These are phyloP conservation scores for Agrochola lota DNA, from an alignment of 2,888 invertebrate genomes.

Conservation along the genomic window DNA sequence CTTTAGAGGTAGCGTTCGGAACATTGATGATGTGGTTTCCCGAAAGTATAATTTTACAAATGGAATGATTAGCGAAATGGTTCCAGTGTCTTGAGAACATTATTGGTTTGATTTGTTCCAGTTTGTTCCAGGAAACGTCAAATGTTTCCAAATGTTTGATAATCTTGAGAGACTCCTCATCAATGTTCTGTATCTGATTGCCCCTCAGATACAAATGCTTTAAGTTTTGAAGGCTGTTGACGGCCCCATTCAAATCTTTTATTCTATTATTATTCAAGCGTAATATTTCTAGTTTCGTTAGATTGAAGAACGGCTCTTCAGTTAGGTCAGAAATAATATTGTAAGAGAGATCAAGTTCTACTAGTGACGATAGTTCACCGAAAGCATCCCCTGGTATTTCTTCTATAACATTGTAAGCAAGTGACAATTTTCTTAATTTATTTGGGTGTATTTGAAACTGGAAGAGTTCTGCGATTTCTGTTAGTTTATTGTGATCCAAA, in stretches of 20 bases:
- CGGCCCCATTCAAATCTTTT: constrained; percentile 82
- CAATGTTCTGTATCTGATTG: constrained; percentile 80
- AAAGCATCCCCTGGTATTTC: constrained; percentile 77
- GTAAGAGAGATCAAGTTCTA: constrained; percentile 81
- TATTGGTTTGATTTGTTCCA: constrained; percentile 77
- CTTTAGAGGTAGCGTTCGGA: constrained; percentile 77
- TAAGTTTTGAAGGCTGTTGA: constrained; percentile 80
- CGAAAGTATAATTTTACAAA: constrained; percentile 82
- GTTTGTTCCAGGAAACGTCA: constrained; percentile 82
- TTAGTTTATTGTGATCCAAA: constrained; percentile 78
- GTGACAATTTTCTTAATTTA: constrained; percentile 74
- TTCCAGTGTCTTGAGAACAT: constrained; percentile 83
- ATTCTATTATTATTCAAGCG: constrained; percentile 82
- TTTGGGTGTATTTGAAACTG: constrained; percentile 77
- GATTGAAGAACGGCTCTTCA: constrained; percentile 80
- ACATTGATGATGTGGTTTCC: constrained; percentile 78
- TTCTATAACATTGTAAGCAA: constrained; percentile 78
- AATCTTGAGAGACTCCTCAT: constrained; percentile 79
- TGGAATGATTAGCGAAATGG: constrained; percentile 77
- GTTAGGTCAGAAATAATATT: constrained; percentile 79
- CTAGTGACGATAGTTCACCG: constrained; percentile 75
- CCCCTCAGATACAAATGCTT: constrained; percentile 81
- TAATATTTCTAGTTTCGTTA: constrained; percentile 78
- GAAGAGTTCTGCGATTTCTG: constrained; percentile 77
- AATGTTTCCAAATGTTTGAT: constrained; percentile 85